A percentile compares a stretch with the other conserved stretches of the same genome.
These are phyloP conservation scores for Eidolon dupreanum DNA, from an alignment of 2,797 vertebrate species.

Conservation along the genomic window DNA sequence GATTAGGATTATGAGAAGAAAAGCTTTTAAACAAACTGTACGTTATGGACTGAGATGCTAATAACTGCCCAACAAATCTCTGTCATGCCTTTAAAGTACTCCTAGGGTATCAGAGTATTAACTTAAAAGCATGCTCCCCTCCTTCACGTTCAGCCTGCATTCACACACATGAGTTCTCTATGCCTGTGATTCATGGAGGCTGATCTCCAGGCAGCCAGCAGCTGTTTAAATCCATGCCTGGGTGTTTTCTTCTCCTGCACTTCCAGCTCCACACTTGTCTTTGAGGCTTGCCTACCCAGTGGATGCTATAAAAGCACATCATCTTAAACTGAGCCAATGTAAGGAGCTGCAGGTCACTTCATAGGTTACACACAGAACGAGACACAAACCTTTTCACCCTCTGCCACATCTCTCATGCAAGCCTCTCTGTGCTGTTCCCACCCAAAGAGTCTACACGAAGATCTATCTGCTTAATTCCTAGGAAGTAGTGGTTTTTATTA, in stretches of 20 bases:
- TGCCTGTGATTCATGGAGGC: neutral
- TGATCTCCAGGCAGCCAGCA: neutral
- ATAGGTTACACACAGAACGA: rapidly evolving
- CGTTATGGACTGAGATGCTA: neutral
- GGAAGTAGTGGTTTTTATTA: slow-evolving; percentile 35
- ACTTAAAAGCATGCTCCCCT: neutral
- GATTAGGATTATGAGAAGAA: neutral
- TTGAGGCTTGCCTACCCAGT: rapidly evolving
- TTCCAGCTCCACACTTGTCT: neutral
- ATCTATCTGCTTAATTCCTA: neutral
- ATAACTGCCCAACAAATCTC: neutral
- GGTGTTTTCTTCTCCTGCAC: neutral
- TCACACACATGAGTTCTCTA: neutral
- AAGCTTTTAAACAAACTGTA: neutral
- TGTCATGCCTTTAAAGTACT: neutral
- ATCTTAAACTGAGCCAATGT: neutral
- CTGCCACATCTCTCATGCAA: neutral
- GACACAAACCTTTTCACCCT: neutral
- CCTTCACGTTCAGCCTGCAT: neutral
- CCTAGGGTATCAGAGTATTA: neutral
- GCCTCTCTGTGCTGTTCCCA: neutral
- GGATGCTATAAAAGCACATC: neutral
- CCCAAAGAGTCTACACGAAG: neutral
- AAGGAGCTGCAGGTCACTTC: neutral
- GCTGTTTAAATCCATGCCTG: neutral